Base-by-base conservation (phyloP, 2,888 invertebrate species). In the Bombylius major region DNA sequence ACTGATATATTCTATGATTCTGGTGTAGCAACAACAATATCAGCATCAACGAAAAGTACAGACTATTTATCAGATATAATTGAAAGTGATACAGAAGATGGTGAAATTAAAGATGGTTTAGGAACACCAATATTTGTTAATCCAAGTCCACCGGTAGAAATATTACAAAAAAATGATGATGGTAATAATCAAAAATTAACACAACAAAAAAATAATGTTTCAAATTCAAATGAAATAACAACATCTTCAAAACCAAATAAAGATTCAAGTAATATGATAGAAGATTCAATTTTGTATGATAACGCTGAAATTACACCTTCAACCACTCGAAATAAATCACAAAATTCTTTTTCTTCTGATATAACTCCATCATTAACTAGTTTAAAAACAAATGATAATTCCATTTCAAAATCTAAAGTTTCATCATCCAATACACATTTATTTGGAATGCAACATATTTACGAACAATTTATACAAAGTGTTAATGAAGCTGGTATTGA, bases 391-490 rank as follows among this genome's bases (percentile, higher is more conserved):
- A 44, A 42, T 4, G 44, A 45, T 31, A 23, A 42, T 8, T 8
- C 6, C 11, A 47, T 8, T 47, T 5, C 14, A 47, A 47, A 44
- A 14, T 8, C 9, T 8, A 8, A 8, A 36, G 9, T 9, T 8
- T 32, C 50, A 3, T 57, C n/a, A 14, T 23, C 23, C 3, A 23
- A 23, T 23, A 23, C 23, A 23, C 46, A 45, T 1, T 57, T 70
- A 4, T 67, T 67, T 36, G 69, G 65, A 23, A 72, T 73, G 64
- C 68, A 71, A 55, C 68, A 69, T 8, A 51, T 72, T 11, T 73
- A 73, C 55, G 70, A 73, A 56, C 69, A 71, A 55, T 73, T 73
- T 50, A 69, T 73, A 57, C 69, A 68, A 56, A 71, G 70, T 60
- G 72, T 73, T 12, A 33, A 69, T 34, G 69, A 65, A 50, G 61